Conservation (phyloP, 2,113 vertebrate genomes). For the Leptobrachium ailaonicum region DNA sequence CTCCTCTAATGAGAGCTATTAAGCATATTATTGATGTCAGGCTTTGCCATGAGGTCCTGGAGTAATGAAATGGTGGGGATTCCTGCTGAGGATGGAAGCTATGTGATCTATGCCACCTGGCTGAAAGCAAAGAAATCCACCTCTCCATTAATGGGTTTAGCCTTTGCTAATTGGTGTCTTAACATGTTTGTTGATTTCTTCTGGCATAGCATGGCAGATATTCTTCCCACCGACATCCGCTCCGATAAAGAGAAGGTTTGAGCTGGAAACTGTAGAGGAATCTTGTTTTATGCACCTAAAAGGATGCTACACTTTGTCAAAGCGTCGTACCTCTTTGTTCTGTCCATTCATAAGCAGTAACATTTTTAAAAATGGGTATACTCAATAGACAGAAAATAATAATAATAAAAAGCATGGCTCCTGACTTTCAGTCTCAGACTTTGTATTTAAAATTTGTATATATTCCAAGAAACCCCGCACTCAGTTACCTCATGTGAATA, state of each 20-base stretch:
- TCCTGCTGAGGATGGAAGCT: slow-evolving; percentile 56
- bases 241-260: neutral
- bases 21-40: slow-evolving; percentile 61
- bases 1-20: slow-evolving; percentile 62
- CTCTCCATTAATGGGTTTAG: slow-evolving; percentile 68
- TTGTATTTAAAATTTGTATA: no score
- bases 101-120: slow-evolving; percentile 69
- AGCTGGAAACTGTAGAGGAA: slow-evolving; percentile 14
- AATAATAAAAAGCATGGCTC: no score
- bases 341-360: no score
- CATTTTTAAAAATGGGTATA: no score
- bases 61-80: slow-evolving; percentile 52
- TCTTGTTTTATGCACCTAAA: neutral
- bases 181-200: slow-evolving; percentile 60
- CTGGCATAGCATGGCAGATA: slow-evolving; percentile 47
- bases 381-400: no score
- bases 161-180: slow-evolving; percentile 69
- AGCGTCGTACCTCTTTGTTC: neutral
- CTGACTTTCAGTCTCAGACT: no score
- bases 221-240: slow-evolving; percentile 55
- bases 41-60: slow-evolving; percentile 63
- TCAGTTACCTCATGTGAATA: no score
- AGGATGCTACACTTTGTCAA: neutral
- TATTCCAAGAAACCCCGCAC: no score
- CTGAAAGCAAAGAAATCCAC: slow-evolving; percentile 62